phyloP scores from a whole-genome alignment of 1,140 invertebrate species.

The Cydia amplana region DNA sequence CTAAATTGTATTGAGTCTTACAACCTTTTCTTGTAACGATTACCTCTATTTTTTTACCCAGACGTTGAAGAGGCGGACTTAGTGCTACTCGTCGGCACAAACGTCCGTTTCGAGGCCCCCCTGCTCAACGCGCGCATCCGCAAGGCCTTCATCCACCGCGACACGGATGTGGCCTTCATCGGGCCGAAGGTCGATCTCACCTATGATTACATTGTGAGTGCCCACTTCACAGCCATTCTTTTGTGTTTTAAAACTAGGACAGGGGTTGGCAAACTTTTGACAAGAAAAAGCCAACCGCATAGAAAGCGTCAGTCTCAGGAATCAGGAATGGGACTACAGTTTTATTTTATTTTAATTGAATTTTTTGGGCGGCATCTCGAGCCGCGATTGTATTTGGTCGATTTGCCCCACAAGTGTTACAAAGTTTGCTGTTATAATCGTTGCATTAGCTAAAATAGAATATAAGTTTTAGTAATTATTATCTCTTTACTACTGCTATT shows the following conservation, averaged over 20 bases:
- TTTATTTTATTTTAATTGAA: background rate
- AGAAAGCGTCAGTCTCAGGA: too few relatives aligned
- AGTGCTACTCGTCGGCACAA: slow-evolving; percentile 96
- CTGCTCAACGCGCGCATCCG: slow-evolving; percentile 96
- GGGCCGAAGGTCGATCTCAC: slow-evolving; percentile 96
- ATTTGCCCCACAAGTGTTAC: too few relatives aligned
- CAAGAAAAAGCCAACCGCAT: too few relatives aligned
- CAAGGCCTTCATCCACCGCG: slow-evolving; percentile 94
- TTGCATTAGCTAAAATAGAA: too few relatives aligned
- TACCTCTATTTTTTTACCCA: slow-evolving; percentile 38
- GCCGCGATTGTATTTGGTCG: too few relatives aligned
- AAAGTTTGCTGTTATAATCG: too few relatives aligned
- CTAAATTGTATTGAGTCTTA: too few relatives aligned
- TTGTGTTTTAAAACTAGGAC: background rate
- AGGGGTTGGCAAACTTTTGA: background rate
- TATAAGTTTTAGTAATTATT: too few relatives aligned
- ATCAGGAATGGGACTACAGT: too few relatives aligned
- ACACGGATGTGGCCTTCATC: slow-evolving; percentile 90
- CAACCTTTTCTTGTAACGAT: too few relatives aligned
- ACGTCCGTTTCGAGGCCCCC: slow-evolving; percentile 98
- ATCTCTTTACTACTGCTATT: too few relatives aligned
- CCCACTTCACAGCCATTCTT: background rate
- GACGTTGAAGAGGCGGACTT: slow-evolving; percentile 96
- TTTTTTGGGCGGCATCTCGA: too few relatives aligned
- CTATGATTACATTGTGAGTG: slow-evolving; percentile 92